phyloP scores from a whole-genome alignment of 2,113 vertebrate species.

The Ceratotherium simum region DNA sequence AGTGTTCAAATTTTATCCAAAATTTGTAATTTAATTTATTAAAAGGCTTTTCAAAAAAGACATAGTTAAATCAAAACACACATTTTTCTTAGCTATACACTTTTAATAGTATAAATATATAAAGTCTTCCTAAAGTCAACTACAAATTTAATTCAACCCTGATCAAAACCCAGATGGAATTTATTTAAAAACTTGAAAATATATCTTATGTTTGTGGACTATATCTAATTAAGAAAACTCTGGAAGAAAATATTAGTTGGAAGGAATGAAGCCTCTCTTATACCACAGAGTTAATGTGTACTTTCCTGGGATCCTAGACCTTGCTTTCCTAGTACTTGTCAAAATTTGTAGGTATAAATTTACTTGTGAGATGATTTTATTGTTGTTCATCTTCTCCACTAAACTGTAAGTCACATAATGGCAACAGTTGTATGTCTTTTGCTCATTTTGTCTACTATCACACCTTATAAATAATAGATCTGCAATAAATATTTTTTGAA shows the following conservation, averaged over 20 bases:
- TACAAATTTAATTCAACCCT: not conserved
- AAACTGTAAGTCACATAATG: not conserved
- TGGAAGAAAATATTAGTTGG: not conserved
- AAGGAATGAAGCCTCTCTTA: not conserved
- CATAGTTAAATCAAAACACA: not conserved
- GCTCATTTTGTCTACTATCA: not conserved
- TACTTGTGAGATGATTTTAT: not conserved
- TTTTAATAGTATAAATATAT: not conserved
- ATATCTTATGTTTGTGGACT: not conserved
- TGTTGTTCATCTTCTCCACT: not conserved
- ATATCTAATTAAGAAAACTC: not conserved
- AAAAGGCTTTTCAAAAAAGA: not conserved
- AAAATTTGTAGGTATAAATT: not conserved
- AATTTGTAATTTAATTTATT: not conserved
- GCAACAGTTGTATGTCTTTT: not conserved
- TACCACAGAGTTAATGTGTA: not conserved
- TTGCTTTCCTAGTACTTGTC: not conserved
- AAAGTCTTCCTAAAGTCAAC: not conserved
- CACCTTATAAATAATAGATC: not conserved
- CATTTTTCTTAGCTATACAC: not conserved
- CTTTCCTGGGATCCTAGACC: not conserved
- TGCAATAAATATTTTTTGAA: not conserved
- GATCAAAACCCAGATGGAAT: not conserved
- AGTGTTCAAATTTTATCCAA: not conserved
- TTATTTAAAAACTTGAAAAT: not conserved